phyloP scores from a whole-genome alignment of 2,797 vertebrate species.

The Pygocentrus nattereri region DNA sequence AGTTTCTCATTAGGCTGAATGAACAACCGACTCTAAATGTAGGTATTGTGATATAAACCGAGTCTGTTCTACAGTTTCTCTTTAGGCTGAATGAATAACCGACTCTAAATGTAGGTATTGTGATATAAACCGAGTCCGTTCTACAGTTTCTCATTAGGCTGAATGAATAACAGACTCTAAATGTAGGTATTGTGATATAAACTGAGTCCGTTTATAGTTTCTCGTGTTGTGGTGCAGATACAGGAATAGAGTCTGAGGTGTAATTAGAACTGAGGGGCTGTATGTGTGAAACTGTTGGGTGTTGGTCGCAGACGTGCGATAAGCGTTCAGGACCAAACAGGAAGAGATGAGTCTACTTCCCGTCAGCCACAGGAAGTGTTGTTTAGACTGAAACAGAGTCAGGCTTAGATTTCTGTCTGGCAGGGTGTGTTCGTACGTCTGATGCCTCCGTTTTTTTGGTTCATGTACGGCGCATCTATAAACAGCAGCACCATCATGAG shows the following conservation, averaged over 20 bases:
- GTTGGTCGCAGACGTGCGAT: conserved; percentile 66
- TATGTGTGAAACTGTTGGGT: conserved; percentile 12
- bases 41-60: too few species aligned
- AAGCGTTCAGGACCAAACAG: conserved; percentile 62
- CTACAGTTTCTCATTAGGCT: too few species aligned
- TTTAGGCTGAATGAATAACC: neutral
- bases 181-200: too few species aligned
- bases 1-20: too few species aligned
- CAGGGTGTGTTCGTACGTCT: neutral
- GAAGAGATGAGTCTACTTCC: conserved; percentile 82
- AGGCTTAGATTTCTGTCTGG: conserved; percentile 67
- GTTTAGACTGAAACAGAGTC: conserved; percentile 87
- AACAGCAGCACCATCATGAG: neutral
- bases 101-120: too few species aligned
- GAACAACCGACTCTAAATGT: too few species aligned
- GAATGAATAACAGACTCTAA: too few species aligned
- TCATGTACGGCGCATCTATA: neutral
- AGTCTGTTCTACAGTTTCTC: too few species aligned
- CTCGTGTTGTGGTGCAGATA: too few species aligned
- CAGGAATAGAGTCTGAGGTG: too few species aligned
- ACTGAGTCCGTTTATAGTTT: too few species aligned
- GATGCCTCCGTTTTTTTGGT: neutral
- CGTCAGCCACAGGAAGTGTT: conserved; percentile 77
- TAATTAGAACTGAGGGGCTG: neutral
- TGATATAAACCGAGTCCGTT: too few species aligned